These are phyloP conservation scores for Chrysemys picta DNA, from an alignment of 2,113 vertebrate genomes.

Conservation along the genomic window DNA sequence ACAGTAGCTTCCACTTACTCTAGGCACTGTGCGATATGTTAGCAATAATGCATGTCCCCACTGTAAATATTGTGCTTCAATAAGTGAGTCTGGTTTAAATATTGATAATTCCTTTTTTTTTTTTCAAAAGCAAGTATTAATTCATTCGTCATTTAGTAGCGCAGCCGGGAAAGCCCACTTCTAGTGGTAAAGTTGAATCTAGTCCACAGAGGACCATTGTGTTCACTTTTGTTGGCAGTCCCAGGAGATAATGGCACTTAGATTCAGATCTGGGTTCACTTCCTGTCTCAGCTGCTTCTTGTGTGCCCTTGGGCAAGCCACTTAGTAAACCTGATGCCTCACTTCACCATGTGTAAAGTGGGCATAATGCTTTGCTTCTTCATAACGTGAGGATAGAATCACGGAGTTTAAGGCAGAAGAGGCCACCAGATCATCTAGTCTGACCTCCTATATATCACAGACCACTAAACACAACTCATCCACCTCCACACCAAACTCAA, in stretches of 20 bases:
- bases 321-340: background rate
- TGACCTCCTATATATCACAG: background rate
- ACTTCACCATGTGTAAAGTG: background rate
- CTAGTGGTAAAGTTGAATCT: background rate
- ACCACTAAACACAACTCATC: background rate
- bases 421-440: background rate
- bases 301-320: background rate
- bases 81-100: background rate
- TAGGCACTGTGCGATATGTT: background rate
- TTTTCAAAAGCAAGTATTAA: background rate
- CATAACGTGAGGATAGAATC: background rate
- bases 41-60: background rate
- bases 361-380: background rate
- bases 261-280: background rate
- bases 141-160: background rate
- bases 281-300: background rate
- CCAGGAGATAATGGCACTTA: background rate
- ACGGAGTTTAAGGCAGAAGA: background rate
- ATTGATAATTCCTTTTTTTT: background rate
- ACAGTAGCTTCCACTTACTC: background rate
- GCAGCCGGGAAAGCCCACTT: background rate
- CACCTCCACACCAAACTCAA: background rate
- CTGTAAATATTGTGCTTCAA: background rate
- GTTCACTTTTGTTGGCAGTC: background rate
- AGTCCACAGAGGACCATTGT: background rate